phyloP scores from a whole-genome alignment of 2,113 vertebrate genomes.

The Axis porcinus region DNA sequence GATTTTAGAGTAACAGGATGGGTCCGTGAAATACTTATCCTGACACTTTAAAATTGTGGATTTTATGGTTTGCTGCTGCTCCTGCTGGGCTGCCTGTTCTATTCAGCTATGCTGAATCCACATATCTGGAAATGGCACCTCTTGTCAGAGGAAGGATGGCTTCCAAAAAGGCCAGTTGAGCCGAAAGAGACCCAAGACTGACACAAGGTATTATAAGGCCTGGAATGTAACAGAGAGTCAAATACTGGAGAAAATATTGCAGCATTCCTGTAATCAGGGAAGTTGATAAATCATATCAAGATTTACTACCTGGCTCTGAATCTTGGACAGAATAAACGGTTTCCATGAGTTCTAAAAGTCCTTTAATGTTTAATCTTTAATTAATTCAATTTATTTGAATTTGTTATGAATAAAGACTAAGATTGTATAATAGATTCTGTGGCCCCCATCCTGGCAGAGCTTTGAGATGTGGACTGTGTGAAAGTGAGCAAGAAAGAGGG shows the following conservation, averaged over 20 bases:
- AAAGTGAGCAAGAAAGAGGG: background rate
- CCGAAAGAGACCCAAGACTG: conserved; percentile 9
- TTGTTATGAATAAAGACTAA: background rate
- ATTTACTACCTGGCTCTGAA: background rate
- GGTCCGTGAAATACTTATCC: conserved; percentile 72
- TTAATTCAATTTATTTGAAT: background rate
- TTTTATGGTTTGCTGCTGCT: conserved; percentile 67
- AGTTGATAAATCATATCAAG: background rate
- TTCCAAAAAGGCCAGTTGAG: conserved; percentile 35
- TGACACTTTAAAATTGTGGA: conserved; percentile 73
- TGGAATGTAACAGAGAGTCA: background rate
- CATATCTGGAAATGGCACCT: conserved; percentile 57
- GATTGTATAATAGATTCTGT: background rate
- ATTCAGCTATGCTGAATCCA: conserved; percentile 68
- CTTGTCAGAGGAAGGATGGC: conserved; percentile 14
- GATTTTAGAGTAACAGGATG: conserved; percentile 67
- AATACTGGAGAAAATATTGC: background rate
- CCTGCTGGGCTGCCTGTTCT: conserved; percentile 65
- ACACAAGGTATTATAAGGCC: background rate
- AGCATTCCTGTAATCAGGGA: background rate
- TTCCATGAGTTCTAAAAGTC: background rate
- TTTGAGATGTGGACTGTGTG: background rate
- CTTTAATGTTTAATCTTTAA: background rate
- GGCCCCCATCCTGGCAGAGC: background rate
- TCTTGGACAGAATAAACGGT: background rate